These are phyloP conservation scores for Gryllus longicercus DNA, from an alignment of 2,888 invertebrate genomes.

Conservation along the genomic window DNA sequence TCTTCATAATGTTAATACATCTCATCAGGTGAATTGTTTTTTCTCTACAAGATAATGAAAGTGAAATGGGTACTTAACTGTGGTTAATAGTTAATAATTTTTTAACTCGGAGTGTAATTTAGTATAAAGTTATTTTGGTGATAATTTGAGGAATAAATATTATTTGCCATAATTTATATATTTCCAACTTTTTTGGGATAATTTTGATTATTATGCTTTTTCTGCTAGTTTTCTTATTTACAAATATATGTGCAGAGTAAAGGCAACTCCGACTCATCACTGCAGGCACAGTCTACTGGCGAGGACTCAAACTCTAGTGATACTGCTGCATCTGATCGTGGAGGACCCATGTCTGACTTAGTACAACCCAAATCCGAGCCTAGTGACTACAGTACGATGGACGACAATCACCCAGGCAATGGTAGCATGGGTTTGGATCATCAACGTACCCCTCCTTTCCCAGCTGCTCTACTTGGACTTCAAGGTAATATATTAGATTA, in stretches of 20 bases:
- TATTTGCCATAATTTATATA: too few relatives aligned
- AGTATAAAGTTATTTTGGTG: too few relatives aligned
- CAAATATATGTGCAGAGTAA: constrained; percentile 43
- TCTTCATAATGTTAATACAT: constrained; percentile 52
- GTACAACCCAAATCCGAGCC: constrained; percentile 72
- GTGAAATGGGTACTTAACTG: too few relatives aligned
- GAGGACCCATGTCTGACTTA: constrained; percentile 28
- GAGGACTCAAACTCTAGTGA: constrained; percentile 84
- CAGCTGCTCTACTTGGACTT: constrained; percentile 73
- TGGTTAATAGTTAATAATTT: not conserved
- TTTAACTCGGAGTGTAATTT: not conserved
- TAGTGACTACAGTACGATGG: constrained; percentile 60
- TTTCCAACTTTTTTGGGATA: too few relatives aligned
- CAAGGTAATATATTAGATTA: constrained; percentile 58
- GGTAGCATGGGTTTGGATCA: constrained; percentile 62
- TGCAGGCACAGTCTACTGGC: constrained; percentile 67
- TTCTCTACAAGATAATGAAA: not conserved
- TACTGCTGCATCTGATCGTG: constrained; percentile 67
- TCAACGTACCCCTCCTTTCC: constrained; percentile 69
- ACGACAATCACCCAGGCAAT: constrained; percentile 60
- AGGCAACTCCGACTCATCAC: constrained; percentile 57
- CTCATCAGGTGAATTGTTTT: constrained; percentile 34
- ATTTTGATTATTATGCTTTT: too few relatives aligned
- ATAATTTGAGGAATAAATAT: too few relatives aligned
- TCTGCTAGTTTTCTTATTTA: too few relatives aligned